These are phyloP conservation scores for Nothoprocta pentlandii DNA, from an alignment of 2,113 vertebrate genomes.

Conservation along the genomic window DNA sequence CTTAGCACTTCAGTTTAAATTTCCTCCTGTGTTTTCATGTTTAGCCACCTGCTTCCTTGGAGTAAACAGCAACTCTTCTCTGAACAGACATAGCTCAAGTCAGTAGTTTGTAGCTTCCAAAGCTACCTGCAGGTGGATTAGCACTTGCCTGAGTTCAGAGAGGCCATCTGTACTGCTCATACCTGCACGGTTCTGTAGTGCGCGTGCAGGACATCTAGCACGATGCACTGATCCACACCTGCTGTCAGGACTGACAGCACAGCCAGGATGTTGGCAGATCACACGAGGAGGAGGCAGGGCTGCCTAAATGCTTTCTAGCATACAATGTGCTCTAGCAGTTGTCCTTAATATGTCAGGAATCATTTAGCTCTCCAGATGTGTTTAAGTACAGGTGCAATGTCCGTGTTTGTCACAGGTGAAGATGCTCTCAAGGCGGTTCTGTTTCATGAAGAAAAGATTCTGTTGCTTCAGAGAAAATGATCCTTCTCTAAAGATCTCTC, in stretches of 20 bases:
- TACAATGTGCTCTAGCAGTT: background rate
- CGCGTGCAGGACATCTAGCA: background rate
- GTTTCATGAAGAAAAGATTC: background rate
- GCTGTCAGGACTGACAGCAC: accelerated
- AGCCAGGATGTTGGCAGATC: background rate
- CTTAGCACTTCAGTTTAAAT: background rate
- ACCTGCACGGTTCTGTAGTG: accelerated
- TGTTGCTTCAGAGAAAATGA: background rate
- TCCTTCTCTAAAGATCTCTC: too few relatives aligned
- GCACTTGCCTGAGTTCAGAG: background rate
- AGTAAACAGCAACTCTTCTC: background rate
- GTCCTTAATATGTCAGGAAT: background rate
- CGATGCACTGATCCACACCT: background rate
- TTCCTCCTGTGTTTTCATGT: background rate
- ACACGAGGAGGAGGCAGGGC: background rate
- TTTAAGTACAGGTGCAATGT: background rate
- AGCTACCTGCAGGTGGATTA: background rate
- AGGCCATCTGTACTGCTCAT: background rate
- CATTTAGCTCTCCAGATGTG: background rate
- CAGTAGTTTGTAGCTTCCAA: accelerated
- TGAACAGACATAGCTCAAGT: background rate
- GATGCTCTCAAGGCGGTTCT: background rate
- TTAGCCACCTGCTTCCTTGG: background rate
- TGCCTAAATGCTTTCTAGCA: background rate
- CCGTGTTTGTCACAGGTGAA: background rate